Conservation (phyloP, 1,140 invertebrate species). For the Limonius californicus region DNA sequence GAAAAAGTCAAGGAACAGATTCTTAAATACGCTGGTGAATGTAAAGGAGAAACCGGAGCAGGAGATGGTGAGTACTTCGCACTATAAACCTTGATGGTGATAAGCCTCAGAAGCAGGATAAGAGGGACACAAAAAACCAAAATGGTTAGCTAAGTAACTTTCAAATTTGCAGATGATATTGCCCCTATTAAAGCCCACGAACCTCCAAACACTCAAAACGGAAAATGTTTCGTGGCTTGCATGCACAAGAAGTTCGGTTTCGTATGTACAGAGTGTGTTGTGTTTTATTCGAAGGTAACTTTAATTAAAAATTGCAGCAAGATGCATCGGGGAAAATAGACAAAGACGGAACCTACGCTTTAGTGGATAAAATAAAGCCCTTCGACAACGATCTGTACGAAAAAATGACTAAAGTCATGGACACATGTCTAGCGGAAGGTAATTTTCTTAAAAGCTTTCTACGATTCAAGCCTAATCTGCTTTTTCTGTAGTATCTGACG, state of each 20-base stretch:
- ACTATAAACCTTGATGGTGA: not conserved
- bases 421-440: not conserved
- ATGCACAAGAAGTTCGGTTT: not conserved
- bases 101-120: too few species aligned
- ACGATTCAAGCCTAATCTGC: not conserved
- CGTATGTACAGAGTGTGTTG: not conserved
- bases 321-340: not conserved
- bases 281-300: not conserved
- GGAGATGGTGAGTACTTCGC: not conserved
- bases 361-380: not conserved
- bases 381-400: not conserved
- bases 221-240: conserved; percentile 10
- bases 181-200: not conserved
- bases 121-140: too few species aligned
- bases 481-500: not conserved
- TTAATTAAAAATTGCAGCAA: not conserved
- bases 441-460: not conserved
- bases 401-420: not conserved
- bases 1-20: not conserved
- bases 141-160: not conserved
- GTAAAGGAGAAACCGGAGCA: not conserved
- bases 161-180: not conserved
- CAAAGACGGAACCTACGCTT: not conserved
- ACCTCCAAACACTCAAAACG: not conserved
- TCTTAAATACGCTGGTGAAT: not conserved